Conservation (phyloP, 1,140 invertebrate species). For the Drosophila fuyamai region DNA sequence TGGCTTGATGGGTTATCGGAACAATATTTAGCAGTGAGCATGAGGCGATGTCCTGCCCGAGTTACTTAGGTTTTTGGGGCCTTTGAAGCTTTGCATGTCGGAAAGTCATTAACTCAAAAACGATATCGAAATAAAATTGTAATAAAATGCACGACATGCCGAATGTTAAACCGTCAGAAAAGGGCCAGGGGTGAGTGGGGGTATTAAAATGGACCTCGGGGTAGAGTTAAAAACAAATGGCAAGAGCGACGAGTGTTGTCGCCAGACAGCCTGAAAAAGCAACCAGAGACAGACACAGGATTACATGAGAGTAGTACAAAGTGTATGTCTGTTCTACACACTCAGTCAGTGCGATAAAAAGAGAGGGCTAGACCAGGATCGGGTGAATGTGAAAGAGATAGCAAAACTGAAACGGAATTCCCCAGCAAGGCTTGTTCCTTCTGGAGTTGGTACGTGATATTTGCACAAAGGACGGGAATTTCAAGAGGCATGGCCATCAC, state of each 20-base stretch:
- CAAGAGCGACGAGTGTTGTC: constrained; percentile 31
- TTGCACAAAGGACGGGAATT: constrained; percentile 59
- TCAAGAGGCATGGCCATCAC: constrained; percentile 48
- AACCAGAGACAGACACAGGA: constrained; percentile 20
- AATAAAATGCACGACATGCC: constrained; percentile 71
- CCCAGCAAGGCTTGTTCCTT: constrained; percentile 18
- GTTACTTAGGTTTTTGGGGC: constrained; percentile 16
- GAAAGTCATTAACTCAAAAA: constrained; percentile 74
- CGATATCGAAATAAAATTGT: constrained; percentile 77
- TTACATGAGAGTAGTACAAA: constrained; percentile 69
- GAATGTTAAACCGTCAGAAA: constrained; percentile 38
- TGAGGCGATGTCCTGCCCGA: constrained; percentile 11
- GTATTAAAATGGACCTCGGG: constrained; percentile 5
- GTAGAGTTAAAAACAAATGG: constrained; percentile 8
- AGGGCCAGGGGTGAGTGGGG: constrained; percentile 8
- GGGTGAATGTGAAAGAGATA: neutral
- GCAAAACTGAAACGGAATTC: constrained; percentile 21
- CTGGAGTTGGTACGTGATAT: constrained; percentile 58
- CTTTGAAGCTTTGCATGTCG: constrained; percentile 71
- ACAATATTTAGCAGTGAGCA: constrained; percentile 20
- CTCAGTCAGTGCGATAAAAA: constrained; percentile 2
- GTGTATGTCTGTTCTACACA: constrained; percentile 52
- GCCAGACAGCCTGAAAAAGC: constrained; percentile 29
- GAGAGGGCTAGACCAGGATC: constrained; percentile 2
- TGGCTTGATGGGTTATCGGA: constrained; percentile 46